A percentile compares a stretch with the other conserved stretches of the same genome.
Conservation (phyloP, 1,140 invertebrate species). For the Drosophila mojavensis region DNA sequence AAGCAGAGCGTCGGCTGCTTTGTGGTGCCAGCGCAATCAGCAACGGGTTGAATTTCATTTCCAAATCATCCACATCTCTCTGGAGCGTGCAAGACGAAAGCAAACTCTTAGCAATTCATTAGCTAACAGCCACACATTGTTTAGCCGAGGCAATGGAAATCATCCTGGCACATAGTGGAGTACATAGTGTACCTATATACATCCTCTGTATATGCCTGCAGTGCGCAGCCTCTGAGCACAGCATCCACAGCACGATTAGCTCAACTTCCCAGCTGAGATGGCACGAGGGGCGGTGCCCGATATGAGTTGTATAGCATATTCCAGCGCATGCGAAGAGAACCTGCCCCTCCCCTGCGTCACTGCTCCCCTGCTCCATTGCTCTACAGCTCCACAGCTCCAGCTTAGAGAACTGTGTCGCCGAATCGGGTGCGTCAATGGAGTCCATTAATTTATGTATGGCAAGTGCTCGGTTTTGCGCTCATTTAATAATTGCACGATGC, state of each 20-base stretch:
- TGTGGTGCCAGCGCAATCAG: constrained; percentile 44
- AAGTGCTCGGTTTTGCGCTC: constrained; percentile 78
- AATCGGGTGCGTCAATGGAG: constrained; percentile 36
- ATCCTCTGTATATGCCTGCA: constrained; percentile 6
- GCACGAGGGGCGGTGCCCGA: constrained; percentile 58
- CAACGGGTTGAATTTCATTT: constrained; percentile 49
- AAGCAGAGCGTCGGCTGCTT: constrained; percentile 23
- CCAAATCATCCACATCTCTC: constrained; percentile 8
- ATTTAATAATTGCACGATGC: constrained; percentile 81
- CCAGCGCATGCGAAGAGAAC: constrained; percentile 38
- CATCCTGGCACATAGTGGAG: constrained; percentile 15
- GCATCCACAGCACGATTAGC: constrained; percentile 50
- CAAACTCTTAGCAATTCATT: constrained; percentile 47
- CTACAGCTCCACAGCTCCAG: constrained; percentile 31
- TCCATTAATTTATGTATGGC: constrained; percentile 73
- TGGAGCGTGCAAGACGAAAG: neutral
- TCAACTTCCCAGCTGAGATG: constrained; percentile 52
- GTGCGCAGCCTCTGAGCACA: constrained; percentile 59
- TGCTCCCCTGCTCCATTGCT: neutral
- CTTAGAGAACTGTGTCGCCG: constrained; percentile 57
- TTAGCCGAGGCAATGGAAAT: constrained; percentile 16
- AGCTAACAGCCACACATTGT: constrained; percentile 42
- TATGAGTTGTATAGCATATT: constrained; percentile 20
- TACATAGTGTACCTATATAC: constrained; percentile 3
- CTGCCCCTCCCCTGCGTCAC: neutral